Evolutionary conservation across 2,113 vertebrate genomes (phyloP).

Genomic region (Hippocampus zosterae): DNA sequence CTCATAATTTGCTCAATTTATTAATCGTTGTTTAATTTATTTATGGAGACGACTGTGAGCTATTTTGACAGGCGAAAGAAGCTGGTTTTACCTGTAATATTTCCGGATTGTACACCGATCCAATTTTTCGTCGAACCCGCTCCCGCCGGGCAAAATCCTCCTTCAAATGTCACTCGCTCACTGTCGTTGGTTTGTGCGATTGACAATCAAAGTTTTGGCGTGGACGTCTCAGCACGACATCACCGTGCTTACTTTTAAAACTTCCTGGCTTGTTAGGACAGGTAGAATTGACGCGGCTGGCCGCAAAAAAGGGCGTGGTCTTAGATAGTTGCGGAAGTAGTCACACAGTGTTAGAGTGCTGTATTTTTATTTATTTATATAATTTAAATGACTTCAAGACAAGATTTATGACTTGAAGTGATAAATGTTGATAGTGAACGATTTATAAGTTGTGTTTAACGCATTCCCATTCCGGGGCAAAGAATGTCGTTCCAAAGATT

Average conservation of each 20-base stretch:
- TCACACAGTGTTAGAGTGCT: not conserved
- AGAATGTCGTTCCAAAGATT: not conserved
- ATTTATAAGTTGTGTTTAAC: not conserved
- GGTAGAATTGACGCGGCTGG: constrained; percentile 18
- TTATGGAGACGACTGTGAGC: too few species aligned
- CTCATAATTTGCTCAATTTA: not conserved
- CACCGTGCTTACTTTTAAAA: constrained; percentile 2
- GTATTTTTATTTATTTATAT: not conserved
- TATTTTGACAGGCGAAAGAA: not conserved
- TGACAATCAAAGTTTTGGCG: constrained; percentile 5
- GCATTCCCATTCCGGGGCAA: not conserved
- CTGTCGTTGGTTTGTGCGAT: not conserved
- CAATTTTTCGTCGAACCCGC: not conserved
- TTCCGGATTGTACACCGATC: not conserved
- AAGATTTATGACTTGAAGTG: not conserved
- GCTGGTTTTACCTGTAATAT: not conserved
- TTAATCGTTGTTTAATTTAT: not conserved
- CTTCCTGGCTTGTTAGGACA: constrained; percentile 23
- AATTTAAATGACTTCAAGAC: not conserved
- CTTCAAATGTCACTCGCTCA: not conserved
- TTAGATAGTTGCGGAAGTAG: not conserved
- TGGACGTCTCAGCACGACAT: not conserved
- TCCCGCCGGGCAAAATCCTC: not conserved
- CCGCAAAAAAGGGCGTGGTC: not conserved
- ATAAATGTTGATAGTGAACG: not conserved